Conservation (phyloP, 1,140 invertebrate genomes). For the Heterodera schachtii region DNA sequence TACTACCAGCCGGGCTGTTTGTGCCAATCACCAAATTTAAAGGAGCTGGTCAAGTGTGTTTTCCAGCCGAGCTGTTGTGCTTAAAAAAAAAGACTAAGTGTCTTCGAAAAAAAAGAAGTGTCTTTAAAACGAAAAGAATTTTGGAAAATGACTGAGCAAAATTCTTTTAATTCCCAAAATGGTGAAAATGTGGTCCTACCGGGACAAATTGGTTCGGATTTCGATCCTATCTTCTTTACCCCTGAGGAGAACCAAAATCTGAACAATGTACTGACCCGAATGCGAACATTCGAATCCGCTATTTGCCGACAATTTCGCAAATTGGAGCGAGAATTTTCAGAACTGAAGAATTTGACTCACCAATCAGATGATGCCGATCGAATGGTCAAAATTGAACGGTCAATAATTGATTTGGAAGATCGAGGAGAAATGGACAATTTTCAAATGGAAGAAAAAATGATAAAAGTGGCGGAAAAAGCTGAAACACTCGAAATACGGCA, state of each 20-base stretch:
- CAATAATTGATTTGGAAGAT: background rate
- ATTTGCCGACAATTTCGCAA: background rate
- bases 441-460: background rate
- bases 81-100: background rate
- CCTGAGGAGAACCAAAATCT: background rate
- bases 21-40: background rate
- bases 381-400: background rate
- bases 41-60: background rate
- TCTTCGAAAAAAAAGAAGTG: background rate
- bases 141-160: background rate
- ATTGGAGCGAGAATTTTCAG: background rate
- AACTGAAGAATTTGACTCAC: too few relatives aligned
- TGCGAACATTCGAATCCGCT: background rate
- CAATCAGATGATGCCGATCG: too few relatives aligned
- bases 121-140: background rate
- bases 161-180: background rate
- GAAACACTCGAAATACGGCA: background rate
- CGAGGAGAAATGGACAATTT: background rate
- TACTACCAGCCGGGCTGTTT: background rate
- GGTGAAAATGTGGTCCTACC: background rate
- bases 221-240: background rate
- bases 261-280: background rate
- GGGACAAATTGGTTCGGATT: background rate
- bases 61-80: slow-evolving; percentile 1
- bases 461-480: background rate